A percentile compares a stretch with the other conserved stretches of the same genome.
Conservation (phyloP, 2,888 invertebrate species). For the Aphidius colemani region DNA sequence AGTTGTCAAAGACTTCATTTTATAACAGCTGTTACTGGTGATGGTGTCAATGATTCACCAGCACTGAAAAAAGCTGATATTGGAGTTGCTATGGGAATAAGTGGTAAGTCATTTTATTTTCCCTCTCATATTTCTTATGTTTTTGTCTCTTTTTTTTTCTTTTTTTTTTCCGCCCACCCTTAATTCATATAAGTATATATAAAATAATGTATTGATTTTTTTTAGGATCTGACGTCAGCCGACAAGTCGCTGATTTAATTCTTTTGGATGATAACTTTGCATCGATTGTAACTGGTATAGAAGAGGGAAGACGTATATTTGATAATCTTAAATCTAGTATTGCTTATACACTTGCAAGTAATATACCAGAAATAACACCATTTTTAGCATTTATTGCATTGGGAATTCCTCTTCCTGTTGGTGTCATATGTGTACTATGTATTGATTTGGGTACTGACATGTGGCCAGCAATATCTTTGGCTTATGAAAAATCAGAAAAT, state of each 20-base stretch:
- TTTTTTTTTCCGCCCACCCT: too few relatives aligned
- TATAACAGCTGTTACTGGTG: constrained; percentile 73
- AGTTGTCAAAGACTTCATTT: constrained; percentile 70
- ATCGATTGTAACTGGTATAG: constrained; percentile 68
- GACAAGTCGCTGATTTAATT: constrained; percentile 69
- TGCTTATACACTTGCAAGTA: constrained; percentile 65
- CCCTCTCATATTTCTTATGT: too few relatives aligned
- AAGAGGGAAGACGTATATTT: constrained; percentile 64
- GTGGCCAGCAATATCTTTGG: constrained; percentile 77
- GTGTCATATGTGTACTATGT: constrained; percentile 68
- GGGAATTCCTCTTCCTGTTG: constrained; percentile 65
- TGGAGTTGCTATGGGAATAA: constrained; percentile 96
- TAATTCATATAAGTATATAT: constrained; percentile 1
- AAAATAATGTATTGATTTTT: constrained; percentile 5
- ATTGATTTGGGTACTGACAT: constrained; percentile 82
- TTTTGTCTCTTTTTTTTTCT: background rate
- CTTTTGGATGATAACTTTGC: constrained; percentile 69
- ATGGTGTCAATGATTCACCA: constrained; percentile 99
- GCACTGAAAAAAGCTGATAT: constrained; percentile 96
- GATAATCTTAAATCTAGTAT: constrained; percentile 67
- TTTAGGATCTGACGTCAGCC: constrained; percentile 51
- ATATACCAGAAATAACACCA: constrained; percentile 66
- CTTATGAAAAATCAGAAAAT: constrained; percentile 76
- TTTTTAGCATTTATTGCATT: constrained; percentile 64
- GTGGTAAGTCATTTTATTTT: constrained; percentile 62